Evolutionary conservation across 2,113 vertebrate species (phyloP), one percentile per base, ranked within the genome.

Genomic region (Archilochus colubris): DNA sequence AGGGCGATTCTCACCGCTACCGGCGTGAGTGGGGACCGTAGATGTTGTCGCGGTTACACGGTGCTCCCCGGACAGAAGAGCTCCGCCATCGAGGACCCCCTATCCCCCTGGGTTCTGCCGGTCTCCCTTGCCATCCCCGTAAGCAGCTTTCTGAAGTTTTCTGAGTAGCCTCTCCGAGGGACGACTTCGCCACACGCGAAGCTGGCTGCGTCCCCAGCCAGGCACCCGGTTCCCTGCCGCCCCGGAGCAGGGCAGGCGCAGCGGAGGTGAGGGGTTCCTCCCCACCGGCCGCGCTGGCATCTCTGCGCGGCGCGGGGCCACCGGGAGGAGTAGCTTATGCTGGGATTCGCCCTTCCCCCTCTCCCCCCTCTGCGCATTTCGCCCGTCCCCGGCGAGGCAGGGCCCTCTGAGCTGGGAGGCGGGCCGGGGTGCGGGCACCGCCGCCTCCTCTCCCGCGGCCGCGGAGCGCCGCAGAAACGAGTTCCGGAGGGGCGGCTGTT

Each of bases 401-500:
- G 23, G 11, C 43, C 8, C 17, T 20, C 17, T 20, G 55, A 17
- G 25, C 30, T 10, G 21, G 23, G 36, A 72, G 44, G 20, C 38
- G 7, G 25, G 6, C 2, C 21, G 22, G 17, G 28, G 9, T 30
- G 46, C 80, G 17, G 9, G 9, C 12, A 17, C 36, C 2, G 22
- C 31, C 22, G 33, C 54, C 30, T 30, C 27, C 6, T 13, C 69
- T 25, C 19, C 54, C 31, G 73, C 72, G 2, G 3, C 81, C 66
- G 67, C 80, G 48, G 87, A 84, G 33, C 94, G 92, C 94, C 96
- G 88, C 73, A 82, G 95, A 94, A 98, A 98, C 97, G 97, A 98
- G 98, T 98, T 98, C 98, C 98, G 98, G 98, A 86, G 97, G 61
- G 86, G 83, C 40, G 66, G 93, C 84, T 40, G 94, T 50, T 81